A percentile compares a stretch with the other conserved stretches of the same genome.
Evolutionary conservation across 2,797 vertebrate species (phyloP).

Genomic region (Myiotriccus ornatus): DNA sequence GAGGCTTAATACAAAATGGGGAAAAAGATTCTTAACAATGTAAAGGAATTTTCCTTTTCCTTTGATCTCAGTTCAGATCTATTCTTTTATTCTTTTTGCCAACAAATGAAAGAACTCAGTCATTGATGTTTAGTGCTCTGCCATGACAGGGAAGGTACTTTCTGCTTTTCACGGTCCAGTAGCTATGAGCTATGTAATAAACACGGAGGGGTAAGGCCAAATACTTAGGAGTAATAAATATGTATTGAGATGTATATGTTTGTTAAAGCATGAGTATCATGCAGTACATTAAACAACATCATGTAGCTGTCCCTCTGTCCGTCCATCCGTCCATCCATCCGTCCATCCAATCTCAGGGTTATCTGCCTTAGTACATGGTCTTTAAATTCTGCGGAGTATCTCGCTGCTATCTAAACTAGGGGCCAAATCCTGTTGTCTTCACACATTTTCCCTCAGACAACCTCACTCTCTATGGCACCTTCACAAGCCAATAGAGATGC

Average conservation of each 20-base stretch:
- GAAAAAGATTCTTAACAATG: not conserved
- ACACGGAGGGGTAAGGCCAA: not conserved
- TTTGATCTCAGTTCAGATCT: constrained; percentile 28
- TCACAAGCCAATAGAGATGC: not conserved
- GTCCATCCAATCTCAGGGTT: not conserved
- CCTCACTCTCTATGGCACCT: not conserved
- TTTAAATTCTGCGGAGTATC: not conserved
- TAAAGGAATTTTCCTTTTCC: not conserved
- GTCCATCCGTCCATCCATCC: not conserved
- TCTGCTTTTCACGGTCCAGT: not conserved
- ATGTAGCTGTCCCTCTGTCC: not conserved
- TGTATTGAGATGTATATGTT: not conserved
- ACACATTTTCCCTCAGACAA: not conserved
- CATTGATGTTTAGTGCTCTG: not conserved
- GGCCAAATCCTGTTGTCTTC: not conserved
- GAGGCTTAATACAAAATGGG: not conserved
- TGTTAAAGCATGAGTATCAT: not conserved
- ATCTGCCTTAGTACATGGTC: not conserved
- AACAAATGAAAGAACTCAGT: not conserved
- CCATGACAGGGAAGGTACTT: not conserved
- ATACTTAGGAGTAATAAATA: not conserved
- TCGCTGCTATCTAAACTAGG: not conserved
- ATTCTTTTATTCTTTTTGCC: not conserved
- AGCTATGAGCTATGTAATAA: not conserved
- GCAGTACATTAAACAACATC: not conserved